These are phyloP conservation scores for Halisarca cf. caerulea DNA, from an alignment of 37 sponge, comb jelly and placozoan species.

Conservation along the genomic window DNA sequence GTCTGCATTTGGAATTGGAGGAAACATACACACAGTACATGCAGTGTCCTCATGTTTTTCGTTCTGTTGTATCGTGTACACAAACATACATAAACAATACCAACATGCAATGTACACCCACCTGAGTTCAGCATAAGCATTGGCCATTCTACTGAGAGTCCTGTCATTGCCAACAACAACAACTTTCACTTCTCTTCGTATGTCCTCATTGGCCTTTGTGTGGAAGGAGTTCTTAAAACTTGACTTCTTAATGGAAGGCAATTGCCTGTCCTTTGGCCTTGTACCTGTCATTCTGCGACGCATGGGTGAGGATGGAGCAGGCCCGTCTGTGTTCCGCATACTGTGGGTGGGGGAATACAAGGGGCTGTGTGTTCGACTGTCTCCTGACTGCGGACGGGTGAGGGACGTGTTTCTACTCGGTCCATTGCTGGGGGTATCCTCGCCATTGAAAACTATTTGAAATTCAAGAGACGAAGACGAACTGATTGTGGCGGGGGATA, in stretches of 20 bases:
- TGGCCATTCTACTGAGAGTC: conserved; percentile 39
- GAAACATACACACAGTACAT: too few species aligned
- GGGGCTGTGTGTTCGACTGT: neutral
- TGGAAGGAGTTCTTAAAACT: neutral
- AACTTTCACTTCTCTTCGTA: conserved; percentile 53
- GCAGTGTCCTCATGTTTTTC: too few species aligned
- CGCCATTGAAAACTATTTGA: too few species aligned
- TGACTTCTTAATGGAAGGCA: neutral
- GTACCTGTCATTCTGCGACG: neutral
- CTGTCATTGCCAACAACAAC: conserved; percentile 65
- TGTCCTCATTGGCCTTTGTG: neutral
- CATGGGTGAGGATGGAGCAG: neutral
- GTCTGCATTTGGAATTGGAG: conserved; percentile 9
- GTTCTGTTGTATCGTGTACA: neutral
- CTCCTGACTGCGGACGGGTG: neutral
- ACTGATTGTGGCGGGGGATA: too few species aligned
- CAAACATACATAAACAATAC: neutral
- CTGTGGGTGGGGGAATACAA: neutral
- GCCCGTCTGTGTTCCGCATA: neutral
- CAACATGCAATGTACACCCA: neutral
- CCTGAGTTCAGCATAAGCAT: conserved; percentile 61
- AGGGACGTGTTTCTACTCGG: neutral
- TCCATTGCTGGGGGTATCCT: too few species aligned
- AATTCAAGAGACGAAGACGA: too few species aligned
- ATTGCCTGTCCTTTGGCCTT: neutral